Conservation (phyloP, 2,797 vertebrate genomes). For the Glossophaga mutica region DNA sequence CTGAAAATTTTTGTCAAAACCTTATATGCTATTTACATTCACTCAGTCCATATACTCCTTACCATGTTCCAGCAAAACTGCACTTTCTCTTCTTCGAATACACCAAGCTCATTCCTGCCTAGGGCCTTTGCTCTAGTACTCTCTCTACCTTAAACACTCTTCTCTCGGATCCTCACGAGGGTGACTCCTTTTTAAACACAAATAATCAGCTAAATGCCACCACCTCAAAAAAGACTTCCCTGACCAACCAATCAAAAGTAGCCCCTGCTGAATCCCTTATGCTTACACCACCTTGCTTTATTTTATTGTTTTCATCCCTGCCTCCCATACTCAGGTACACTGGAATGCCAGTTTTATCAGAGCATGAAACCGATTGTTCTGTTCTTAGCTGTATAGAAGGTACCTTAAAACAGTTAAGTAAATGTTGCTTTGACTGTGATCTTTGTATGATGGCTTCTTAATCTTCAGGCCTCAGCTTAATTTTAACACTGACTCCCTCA, state of each 20-base stretch:
- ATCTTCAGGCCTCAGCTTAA: neutral
- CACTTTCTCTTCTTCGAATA: neutral
- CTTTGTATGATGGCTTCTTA: neutral
- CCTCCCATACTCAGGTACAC: neutral
- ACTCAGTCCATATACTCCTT: constrained; percentile 18
- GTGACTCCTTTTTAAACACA: neutral
- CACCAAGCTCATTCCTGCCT: neutral
- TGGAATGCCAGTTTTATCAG: neutral
- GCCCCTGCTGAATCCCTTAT: neutral
- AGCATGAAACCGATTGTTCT: neutral
- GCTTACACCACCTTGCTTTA: neutral
- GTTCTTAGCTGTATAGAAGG: neutral
- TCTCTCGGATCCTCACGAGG: neutral
- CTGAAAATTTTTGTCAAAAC: neutral
- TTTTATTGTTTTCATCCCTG: neutral
- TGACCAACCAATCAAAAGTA: constrained; percentile 10
- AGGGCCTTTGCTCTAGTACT: neutral
- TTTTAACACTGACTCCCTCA: neutral
- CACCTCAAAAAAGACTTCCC: neutral
- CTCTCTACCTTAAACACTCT: neutral
- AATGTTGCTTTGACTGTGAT: neutral
- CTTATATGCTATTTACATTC: neutral
- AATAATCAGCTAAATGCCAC: neutral
- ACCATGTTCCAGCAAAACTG: constrained; percentile 1
- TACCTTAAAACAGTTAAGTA: neutral